These are phyloP conservation scores for Buceros bicornis DNA, from an alignment of 2,797 vertebrate species.

Conservation along the genomic window DNA sequence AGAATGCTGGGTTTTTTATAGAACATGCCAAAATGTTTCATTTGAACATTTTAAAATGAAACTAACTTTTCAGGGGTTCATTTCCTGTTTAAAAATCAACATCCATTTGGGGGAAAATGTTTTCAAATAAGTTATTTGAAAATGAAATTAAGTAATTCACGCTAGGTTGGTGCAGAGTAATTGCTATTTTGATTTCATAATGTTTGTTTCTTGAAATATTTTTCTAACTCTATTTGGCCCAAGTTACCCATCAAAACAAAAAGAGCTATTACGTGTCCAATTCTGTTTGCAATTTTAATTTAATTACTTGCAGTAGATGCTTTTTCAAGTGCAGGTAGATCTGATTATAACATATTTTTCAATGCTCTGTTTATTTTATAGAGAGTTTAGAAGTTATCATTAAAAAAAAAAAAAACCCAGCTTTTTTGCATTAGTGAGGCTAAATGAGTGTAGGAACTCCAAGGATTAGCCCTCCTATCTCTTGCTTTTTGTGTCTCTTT, in stretches of 20 bases:
- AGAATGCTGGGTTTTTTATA: neutral
- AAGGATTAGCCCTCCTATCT: neutral
- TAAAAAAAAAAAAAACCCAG: neutral
- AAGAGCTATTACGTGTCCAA: neutral
- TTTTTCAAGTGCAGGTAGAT: neutral
- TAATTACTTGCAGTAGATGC: neutral
- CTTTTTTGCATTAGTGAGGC: neutral
- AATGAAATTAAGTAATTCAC: neutral
- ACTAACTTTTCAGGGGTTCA: neutral
- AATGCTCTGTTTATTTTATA: neutral
- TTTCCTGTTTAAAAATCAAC: constrained; percentile 20
- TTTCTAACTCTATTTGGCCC: neutral
- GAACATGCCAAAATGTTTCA: neutral
- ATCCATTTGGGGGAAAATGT: neutral
- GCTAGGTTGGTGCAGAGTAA: neutral
- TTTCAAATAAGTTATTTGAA: constrained; percentile 55
- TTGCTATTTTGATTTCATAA: neutral
- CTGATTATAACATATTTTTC: neutral
- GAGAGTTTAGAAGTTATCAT: neutral
- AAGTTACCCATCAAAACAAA: neutral
- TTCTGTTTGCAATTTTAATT: neutral
- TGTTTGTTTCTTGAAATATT: constrained; percentile 13
- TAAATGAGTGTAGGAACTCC: neutral
- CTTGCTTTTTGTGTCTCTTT: neutral
- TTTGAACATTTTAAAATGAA: neutral